Percentiles rank a stretch among this genome's conserved stretches.
These are phyloP conservation scores for Otolemur garnettii DNA, from an alignment of 2,113 vertebrate genomes.

Conservation along the genomic window DNA sequence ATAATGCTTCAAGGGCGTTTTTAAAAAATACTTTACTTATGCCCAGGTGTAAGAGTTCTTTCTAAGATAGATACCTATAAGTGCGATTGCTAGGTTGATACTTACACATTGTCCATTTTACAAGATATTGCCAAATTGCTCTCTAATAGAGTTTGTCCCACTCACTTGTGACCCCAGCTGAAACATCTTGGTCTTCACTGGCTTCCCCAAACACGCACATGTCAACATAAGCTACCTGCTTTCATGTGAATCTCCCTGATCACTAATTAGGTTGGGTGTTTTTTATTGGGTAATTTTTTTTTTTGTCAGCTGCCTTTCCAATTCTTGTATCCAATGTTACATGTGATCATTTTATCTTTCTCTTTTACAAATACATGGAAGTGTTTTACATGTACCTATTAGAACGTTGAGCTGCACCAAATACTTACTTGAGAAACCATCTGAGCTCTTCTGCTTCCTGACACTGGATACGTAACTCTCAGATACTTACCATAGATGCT, in stretches of 20 bases:
- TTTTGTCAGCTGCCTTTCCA: not conserved
- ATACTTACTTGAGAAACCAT: not conserved
- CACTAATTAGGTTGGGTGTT: not conserved
- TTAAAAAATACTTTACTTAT: not conserved
- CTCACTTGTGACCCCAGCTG: not conserved
- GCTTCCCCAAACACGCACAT: not conserved
- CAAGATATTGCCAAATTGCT: not conserved
- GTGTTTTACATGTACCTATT: not conserved
- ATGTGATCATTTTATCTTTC: not conserved
- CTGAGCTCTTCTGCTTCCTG: not conserved
- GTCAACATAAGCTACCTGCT: not conserved
- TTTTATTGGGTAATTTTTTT: constrained; percentile 4
- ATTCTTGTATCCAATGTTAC: not conserved
- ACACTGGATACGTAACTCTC: not conserved
- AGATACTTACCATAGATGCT: not conserved
- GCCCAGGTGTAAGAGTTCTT: not conserved
- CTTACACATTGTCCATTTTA: not conserved
- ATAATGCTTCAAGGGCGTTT: not conserved
- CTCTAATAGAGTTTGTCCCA: not conserved
- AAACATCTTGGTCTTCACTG: not conserved
- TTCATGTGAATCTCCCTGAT: not conserved
- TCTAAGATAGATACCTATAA: not conserved
- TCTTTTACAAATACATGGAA: not conserved
- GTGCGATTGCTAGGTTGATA: not conserved
- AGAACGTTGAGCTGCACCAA: not conserved